A percentile compares a stretch with the other conserved stretches of the same genome.
Evolutionary conservation across 2,888 invertebrate genomes (phyloP).

Genomic region (Tiphia femorata): DNA sequence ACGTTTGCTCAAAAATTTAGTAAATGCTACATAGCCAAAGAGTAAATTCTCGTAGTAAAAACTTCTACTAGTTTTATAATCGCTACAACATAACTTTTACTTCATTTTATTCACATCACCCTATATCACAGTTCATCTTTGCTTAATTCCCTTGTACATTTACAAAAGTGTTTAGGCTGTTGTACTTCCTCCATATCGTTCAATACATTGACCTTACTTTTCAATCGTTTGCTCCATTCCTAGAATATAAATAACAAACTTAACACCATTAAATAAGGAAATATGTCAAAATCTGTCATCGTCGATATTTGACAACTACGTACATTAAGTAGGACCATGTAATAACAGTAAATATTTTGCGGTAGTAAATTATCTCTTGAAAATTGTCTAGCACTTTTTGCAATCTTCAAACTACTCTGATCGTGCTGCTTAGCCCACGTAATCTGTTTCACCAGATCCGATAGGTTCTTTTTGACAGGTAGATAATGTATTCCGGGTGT

Average conservation of each 20-base stretch:
- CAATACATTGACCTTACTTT: constrained; percentile 72
- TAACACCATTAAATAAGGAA: constrained; percentile 24
- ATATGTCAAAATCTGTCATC: not conserved
- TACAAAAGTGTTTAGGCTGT: constrained; percentile 67
- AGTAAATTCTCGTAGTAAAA: too few relatives aligned
- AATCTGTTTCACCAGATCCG: constrained; percentile 83
- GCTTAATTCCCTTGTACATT: constrained; percentile 56
- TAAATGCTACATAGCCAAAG: too few relatives aligned
- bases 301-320: constrained; percentile 1
- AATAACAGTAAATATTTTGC: constrained; percentile 89
- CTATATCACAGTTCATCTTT: too few relatives aligned
- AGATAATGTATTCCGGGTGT: constrained; percentile 85
- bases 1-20: too few relatives aligned
- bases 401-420: constrained; percentile 76
- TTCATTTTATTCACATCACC: too few relatives aligned
- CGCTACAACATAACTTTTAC: too few relatives aligned
- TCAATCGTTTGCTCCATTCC: constrained; percentile 82
- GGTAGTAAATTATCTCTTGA: constrained; percentile 85
- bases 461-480: constrained; percentile 83
- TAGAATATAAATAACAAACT: constrained; percentile 63
- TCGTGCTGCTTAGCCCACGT: constrained; percentile 84
- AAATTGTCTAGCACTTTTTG: constrained; percentile 78
- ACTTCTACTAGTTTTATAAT: too few relatives aligned
- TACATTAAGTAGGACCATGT: constrained; percentile 73
- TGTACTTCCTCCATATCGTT: constrained; percentile 76